These are phyloP conservation scores for Balaenoptera acutorostrata DNA, from an alignment of 2,113 vertebrate genomes.

Conservation along the genomic window DNA sequence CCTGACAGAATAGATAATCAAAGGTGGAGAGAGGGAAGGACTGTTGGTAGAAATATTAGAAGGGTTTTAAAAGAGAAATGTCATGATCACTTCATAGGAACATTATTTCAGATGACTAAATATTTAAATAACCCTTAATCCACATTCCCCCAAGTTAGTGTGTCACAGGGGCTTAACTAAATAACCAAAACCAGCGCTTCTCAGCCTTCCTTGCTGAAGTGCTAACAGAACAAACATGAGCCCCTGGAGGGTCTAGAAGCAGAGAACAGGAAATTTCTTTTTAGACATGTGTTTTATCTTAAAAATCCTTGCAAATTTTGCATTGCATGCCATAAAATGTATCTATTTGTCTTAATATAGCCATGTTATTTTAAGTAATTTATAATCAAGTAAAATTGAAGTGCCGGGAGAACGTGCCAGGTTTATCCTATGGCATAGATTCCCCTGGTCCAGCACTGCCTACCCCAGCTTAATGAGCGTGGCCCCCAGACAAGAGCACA, in stretches of 20 bases:
- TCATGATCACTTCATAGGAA: neutral
- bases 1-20: neutral
- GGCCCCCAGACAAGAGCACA: neutral
- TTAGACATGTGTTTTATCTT: neutral
- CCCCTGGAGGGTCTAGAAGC: neutral
- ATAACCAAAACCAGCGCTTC: neutral
- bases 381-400: neutral
- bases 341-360: neutral
- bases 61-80: neutral
- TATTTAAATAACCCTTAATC: neutral
- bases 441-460: accelerated
- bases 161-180: neutral
- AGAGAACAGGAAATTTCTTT: neutral
- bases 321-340: neutral
- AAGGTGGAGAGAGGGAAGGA: neutral
- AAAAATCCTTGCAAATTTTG: neutral
- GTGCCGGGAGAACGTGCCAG: neutral
- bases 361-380: neutral
- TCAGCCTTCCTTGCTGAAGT: neutral
- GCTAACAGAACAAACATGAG: neutral
- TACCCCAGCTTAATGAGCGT: neutral
- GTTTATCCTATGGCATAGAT: neutral
- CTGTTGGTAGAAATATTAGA: neutral
- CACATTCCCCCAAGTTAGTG: neutral
- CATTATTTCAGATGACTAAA: neutral